phyloP scores from a whole-genome alignment of 37 sponge, comb jelly and placozoan genomes.

The Crambe crambe region DNA sequence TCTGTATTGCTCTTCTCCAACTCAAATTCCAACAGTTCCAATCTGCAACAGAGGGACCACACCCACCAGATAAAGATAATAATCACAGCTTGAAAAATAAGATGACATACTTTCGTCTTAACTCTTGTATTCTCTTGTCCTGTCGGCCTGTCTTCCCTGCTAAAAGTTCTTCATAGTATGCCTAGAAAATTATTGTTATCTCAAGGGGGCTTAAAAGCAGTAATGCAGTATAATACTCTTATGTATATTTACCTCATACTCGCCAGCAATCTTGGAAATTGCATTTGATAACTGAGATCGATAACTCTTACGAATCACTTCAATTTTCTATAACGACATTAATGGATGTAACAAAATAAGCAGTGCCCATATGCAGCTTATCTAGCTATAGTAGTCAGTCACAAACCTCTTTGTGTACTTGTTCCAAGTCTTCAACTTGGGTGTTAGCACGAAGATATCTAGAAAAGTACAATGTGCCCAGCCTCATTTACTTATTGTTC shows the following conservation, averaged over 20 bases:
- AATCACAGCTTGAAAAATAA: not conserved
- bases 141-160: constrained; percentile 66
- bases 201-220: not conserved
- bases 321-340: constrained; percentile 16
- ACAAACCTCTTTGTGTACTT: constrained; percentile 49
- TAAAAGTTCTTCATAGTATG: constrained; percentile 70
- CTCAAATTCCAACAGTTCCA: not conserved
- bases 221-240: not conserved
- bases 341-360: too few species aligned
- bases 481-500: too few species aligned
- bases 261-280: constrained; percentile 67
- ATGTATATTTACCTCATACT: constrained; percentile 60
- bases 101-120: constrained; percentile 68
- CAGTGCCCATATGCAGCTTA: not conserved
- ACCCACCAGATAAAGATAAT: not conserved
- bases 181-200: constrained; percentile 15
- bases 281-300: constrained; percentile 58
- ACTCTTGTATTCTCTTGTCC: constrained; percentile 47
- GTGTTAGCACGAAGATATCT: constrained; percentile 45
- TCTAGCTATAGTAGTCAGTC: not conserved
- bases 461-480: not conserved
- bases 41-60: not conserved
- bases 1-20: constrained; percentile 2
- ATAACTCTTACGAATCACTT: constrained; percentile 58
- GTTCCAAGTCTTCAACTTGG: constrained; percentile 46